Percentiles rank a stretch among this genome's conserved stretches.
These are phyloP conservation scores for Danio tinwini DNA, from an alignment of 2,797 vertebrate genomes.

Conservation along the genomic window DNA sequence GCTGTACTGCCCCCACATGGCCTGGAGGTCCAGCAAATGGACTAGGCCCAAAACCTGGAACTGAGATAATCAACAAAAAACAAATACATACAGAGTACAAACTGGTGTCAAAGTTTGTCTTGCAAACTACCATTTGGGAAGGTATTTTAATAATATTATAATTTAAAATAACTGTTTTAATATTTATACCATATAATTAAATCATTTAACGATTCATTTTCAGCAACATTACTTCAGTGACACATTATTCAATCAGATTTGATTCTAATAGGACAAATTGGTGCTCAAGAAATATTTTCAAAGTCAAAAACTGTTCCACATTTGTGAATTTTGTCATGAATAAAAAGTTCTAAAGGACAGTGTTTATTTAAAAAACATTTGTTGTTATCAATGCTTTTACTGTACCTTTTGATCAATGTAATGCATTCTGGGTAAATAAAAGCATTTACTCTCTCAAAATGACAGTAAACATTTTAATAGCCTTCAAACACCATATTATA, in stretches of 20 bases:
- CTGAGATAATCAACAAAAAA: slow-evolving; percentile 57
- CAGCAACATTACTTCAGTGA: not conserved
- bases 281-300: not conserved
- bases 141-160: not conserved
- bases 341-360: not conserved
- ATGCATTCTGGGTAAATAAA: not conserved
- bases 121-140: too few relatives aligned
- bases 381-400: not conserved
- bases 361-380: not conserved
- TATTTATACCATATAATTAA: not conserved
- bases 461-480: not conserved
- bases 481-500: slow-evolving; percentile 47
- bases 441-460: too few relatives aligned
- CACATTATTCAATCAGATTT: not conserved
- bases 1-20: slow-evolving; percentile 83
- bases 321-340: not conserved
- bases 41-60: slow-evolving; percentile 86
- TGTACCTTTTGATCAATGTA: not conserved
- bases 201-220: not conserved
- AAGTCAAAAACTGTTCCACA: not conserved
- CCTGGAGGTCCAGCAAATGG: slow-evolving; percentile 85
- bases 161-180: not conserved
- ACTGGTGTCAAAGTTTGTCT: not conserved
- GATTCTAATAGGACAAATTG: not conserved
- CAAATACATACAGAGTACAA: not conserved